Evolutionary conservation across 2,797 vertebrate genomes (phyloP).

Genomic region (Somateria mollissima): DNA sequence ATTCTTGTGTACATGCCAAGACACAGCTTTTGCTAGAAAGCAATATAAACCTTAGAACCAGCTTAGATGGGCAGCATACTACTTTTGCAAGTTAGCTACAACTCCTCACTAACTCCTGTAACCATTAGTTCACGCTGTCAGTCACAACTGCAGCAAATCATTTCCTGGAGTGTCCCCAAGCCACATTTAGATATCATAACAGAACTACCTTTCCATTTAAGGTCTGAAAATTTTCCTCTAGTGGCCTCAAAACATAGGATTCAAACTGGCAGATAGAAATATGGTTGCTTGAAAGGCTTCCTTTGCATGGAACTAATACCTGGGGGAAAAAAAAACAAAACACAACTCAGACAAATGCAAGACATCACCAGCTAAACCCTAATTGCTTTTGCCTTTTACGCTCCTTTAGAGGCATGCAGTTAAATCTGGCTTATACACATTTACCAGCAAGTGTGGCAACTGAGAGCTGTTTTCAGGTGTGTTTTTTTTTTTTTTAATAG

Average conservation of each 20-base stretch:
- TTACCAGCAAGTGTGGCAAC: not conserved
- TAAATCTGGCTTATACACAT: not conserved
- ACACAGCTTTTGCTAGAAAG: not conserved
- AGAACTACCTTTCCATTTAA: constrained; percentile 88
- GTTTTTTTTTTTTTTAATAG: not conserved
- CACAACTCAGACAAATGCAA: not conserved
- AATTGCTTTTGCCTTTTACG: not conserved
- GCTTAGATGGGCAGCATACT: not conserved
- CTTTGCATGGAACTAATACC: constrained; percentile 93
- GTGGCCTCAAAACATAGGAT: constrained; percentile 87
- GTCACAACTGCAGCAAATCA: not conserved
- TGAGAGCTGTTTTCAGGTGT: not conserved
- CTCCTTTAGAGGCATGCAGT: not conserved
- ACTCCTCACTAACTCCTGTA: not conserved
- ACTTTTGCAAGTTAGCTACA: not conserved
- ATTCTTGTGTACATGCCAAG: not conserved
- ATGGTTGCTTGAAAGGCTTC: constrained; percentile 81
- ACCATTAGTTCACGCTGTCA: not conserved
- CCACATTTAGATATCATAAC: not conserved
- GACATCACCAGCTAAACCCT: not conserved
- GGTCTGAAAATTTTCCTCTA: constrained; percentile 86
- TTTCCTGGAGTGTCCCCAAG: not conserved
- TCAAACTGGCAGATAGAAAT: constrained; percentile 87
- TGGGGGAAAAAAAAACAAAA: constrained; percentile 50
- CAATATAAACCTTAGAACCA: not conserved